phyloP scores from a whole-genome alignment of 2,113 vertebrate species.

The Oxyruncus cristatus region DNA sequence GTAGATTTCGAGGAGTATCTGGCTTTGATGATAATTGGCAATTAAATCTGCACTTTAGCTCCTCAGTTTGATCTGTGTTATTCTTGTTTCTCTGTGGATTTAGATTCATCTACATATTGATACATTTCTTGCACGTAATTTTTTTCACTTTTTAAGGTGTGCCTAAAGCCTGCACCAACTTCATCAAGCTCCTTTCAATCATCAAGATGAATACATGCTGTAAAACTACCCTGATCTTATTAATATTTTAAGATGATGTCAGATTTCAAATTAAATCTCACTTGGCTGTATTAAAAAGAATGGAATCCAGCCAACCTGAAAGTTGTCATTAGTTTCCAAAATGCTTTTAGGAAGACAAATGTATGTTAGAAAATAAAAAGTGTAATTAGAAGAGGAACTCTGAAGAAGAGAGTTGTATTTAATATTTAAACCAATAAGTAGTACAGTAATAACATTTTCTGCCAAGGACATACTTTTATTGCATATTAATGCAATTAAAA shows the following conservation, averaged over 20 bases:
- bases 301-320: constrained; percentile 51
- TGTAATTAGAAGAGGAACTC: constrained; percentile 40
- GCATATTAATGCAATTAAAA: constrained; percentile 63
- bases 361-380: constrained; percentile 24
- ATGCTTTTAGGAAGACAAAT: constrained; percentile 56
- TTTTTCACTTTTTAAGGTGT: background rate
- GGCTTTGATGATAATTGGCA: background rate
- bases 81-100: background rate
- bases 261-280: constrained; percentile 67
- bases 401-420: constrained; percentile 11
- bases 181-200: background rate
- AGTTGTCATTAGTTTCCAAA: constrained; percentile 53
- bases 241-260: constrained; percentile 64
- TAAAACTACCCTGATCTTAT: constrained; percentile 30
- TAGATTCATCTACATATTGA: background rate
- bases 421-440: constrained; percentile 53
- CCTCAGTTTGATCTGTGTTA: background rate
- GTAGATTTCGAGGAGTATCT: background rate
- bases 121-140: background rate
- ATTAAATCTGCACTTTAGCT: background rate
- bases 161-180: background rate
- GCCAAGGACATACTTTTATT: constrained; percentile 23
- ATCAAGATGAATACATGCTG: background rate
- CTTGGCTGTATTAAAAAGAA: constrained; percentile 55
- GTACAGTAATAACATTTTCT: background rate